Evolutionary conservation across 2,113 vertebrate species (phyloP), one percentile per base, ranked within the genome.

Genomic region (Rynchops niger): DNA sequence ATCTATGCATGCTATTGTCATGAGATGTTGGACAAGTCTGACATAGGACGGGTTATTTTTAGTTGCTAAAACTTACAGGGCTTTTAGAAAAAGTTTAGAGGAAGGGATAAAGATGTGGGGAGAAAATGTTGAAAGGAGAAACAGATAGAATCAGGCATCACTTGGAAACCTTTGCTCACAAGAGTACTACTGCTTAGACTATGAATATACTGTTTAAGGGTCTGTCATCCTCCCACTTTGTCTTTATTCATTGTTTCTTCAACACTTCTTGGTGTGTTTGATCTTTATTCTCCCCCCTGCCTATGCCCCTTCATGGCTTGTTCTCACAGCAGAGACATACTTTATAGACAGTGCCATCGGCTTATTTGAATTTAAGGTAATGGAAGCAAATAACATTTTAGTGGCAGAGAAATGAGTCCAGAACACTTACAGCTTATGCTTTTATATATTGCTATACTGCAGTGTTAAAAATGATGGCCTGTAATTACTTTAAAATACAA

Each of bases 361-460:
- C 45, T 95, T 91, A 90, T 95, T 91, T 93, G 91, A 93, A 96
- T 97, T 95, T 95, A 88, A 95, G 78, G 91, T 95, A 95, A 96
- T 94, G 77, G 77, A 95, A 82, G 71, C 53, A 94, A 93, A 87
- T 96, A 94, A 95, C 49, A 82, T 95, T 95, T 97, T 93, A 96
- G 86, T 77, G 49, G 53, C 58, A 81, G 70, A 93, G 84, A 94
- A 96, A 96, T 90, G 79, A 94, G 79, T 95, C 89, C 78, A 90
- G 81, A 95, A 85, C 65, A 82, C 78, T 87, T 90, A 85, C 25
- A 80, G 70, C 70, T 94, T 91, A 87, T 76, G 63, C 66, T 93
- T 95, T 95, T 87, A 88, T 91, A 80, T 91, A 91, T 94, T 91
- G 29, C 84, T 82, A 77, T 78, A 77, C 32, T 85, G 29, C 42